Evolutionary conservation across 1,140 invertebrate genomes (phyloP), one percentile per base, ranked within the genome.

Genomic region (Metopolophium dirhodum): DNA sequence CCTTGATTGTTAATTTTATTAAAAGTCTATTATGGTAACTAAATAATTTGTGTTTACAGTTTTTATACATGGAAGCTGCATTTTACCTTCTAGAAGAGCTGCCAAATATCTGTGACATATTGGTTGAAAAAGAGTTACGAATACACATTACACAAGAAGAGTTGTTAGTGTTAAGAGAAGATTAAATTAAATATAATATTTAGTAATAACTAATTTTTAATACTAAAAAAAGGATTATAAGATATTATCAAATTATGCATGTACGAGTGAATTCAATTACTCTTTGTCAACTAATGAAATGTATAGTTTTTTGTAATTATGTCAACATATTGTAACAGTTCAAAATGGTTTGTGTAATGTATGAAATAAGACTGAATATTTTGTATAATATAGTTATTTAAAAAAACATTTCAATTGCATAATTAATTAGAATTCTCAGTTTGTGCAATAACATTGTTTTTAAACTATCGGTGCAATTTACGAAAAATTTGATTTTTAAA

Each of bases 91-190:
- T 96, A 23, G 95, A 96, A 95, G 94, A 95, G 93, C 93, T 96
- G 30, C 95, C 96, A 0, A 96, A 97, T 95, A 96, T 97, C 93
- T 97, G 97, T 94, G 97, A 97, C 95, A 95, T 97, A 0, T 96
- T 97, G 93, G 96, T 96, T 11, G 97, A 97, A 94, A 97, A 97
- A 95, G 96, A 97, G 94, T 94, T 97, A 18, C 95, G 97, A 94
- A 95, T 97, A 77, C 97, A 97, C 94, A 96, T 97, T 0, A 96
- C 97, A 11, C 96, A 96, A 7, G 97, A 97, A 94, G 97, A 97
- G 95, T 95, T 97, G 47, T 96, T 97, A 94, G 96, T 97, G 91
- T 95, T 97, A 37, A 95, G 96, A 94, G 95, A 95, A 94, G 95
- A 94, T n/a, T 94, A 77, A 93, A 82, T 86, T 91, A 26, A 35